Evolutionary conservation across 2,797 vertebrate genomes (phyloP).

Genomic region (Sebastes trivittatus): DNA sequence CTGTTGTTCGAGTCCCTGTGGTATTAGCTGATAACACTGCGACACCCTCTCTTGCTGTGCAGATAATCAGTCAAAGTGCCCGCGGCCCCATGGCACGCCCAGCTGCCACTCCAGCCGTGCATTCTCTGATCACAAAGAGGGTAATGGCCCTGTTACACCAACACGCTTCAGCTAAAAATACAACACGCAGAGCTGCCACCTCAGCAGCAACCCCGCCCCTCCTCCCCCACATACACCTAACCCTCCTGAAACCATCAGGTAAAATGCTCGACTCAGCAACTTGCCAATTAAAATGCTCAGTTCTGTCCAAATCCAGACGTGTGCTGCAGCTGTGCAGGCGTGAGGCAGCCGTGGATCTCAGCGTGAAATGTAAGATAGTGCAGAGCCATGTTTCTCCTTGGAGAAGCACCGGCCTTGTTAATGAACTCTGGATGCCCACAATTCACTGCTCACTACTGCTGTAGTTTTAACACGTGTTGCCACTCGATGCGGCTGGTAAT

Average conservation of each 20-base stretch:
- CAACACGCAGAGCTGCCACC: slow-evolving; percentile 64
- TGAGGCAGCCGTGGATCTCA: neutral
- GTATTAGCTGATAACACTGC: slow-evolving; percentile 75
- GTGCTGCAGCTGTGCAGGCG: slow-evolving; percentile 48
- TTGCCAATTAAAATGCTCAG: slow-evolving; percentile 72
- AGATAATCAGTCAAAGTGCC: slow-evolving; percentile 77
- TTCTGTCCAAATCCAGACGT: slow-evolving; percentile 56
- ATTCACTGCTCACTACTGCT: slow-evolving; percentile 3
- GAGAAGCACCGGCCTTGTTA: neutral
- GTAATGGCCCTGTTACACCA: slow-evolving; percentile 66
- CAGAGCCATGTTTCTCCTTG: slow-evolving; percentile 19
- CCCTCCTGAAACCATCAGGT: slow-evolving; percentile 52
- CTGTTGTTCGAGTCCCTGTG: slow-evolving; percentile 61
- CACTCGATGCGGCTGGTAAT: slow-evolving; percentile 43
- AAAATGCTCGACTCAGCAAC: slow-evolving; percentile 69
- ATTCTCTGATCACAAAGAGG: slow-evolving; percentile 62
- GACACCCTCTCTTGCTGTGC: slow-evolving; percentile 61
- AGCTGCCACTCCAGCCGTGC: slow-evolving; percentile 56
- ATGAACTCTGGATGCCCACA: slow-evolving; percentile 38
- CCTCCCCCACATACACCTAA: neutral
- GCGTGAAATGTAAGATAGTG: neutral
- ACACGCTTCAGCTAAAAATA: slow-evolving; percentile 69
- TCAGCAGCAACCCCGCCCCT: slow-evolving; percentile 55
- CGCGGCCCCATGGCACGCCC: slow-evolving; percentile 65
- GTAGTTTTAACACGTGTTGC: slow-evolving; percentile 55